These are phyloP conservation scores for Trididemnum miniatum DNA, from an alignment of 23 tunicate species.

Conservation along the genomic window DNA sequence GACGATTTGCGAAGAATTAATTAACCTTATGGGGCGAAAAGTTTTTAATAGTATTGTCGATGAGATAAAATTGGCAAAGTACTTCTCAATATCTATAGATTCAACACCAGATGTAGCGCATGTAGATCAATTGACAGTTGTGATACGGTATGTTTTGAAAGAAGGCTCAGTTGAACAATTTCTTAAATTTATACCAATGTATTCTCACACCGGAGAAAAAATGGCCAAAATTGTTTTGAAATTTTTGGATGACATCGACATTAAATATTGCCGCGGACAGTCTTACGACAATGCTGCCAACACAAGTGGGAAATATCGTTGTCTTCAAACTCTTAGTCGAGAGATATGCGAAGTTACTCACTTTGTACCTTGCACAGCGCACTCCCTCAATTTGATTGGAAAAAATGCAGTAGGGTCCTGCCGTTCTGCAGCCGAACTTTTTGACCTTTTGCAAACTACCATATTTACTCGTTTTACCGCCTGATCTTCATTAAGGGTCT, in stretches of 20 bases:
- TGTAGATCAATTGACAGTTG: too few species aligned
- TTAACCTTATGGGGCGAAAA: conserved; percentile 18
- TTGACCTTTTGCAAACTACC: not conserved
- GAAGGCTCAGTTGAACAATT: conserved; percentile 34
- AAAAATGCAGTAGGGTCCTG: conserved; percentile 13
- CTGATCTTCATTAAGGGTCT: too few species aligned
- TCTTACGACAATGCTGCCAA: conserved; percentile 45
- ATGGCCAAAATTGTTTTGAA: conserved; percentile 26
- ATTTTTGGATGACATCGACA: conserved; percentile 4
- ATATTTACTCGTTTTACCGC: too few species aligned
- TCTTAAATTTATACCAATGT: conserved; percentile 25
- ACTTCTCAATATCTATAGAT: conserved; percentile 30
- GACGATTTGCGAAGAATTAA: conserved; percentile 35
- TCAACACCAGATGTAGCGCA: conserved; percentile 36
- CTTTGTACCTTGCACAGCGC: conserved; percentile 26
- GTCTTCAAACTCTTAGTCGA: conserved; percentile 13
- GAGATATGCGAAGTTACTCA: conserved; percentile 1
- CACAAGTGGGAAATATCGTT: conserved; percentile 13
- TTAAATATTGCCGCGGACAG: conserved; percentile 31
- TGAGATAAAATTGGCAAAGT: conserved; percentile 22
- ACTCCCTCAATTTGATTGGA: conserved; percentile 7
- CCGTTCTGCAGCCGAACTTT: conserved; percentile 16
- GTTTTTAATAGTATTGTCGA: conserved; percentile 12
- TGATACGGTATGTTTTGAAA: conserved; percentile 16
- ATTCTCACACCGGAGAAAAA: conserved; percentile 17